phyloP scores from a whole-genome alignment of 2,113 vertebrate genomes.

The Xiphorhynchus elegans region DNA sequence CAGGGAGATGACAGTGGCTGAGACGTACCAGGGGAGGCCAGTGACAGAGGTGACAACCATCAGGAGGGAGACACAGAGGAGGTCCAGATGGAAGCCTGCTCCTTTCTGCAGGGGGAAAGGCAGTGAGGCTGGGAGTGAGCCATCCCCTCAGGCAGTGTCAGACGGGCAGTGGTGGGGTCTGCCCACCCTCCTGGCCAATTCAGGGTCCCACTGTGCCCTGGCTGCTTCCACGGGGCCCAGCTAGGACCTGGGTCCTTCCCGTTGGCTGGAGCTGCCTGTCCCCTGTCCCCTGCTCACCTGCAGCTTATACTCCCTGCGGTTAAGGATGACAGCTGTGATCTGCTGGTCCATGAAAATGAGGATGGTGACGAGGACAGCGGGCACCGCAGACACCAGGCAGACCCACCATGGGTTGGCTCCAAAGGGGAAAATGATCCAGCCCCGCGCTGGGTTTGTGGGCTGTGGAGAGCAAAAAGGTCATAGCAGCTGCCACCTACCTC shows the following conservation, averaged over 20 bases:
- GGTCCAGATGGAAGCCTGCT: conserved; percentile 82
- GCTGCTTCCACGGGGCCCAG: fast-evolving
- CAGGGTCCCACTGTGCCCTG: background rate
- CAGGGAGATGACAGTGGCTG: conserved; percentile 80
- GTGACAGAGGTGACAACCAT: conserved; percentile 72
- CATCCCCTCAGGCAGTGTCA: conserved; percentile 18
- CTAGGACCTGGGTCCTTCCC: background rate
- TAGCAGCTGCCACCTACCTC: background rate
- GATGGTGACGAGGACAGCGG: conserved; percentile 78
- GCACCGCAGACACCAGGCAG: conserved; percentile 67
- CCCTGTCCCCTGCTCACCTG: conserved; percentile 51
- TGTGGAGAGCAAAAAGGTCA: background rate
- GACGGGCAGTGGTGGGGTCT: background rate
- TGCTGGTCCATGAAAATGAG: conserved; percentile 87
- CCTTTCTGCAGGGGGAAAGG: conserved; percentile 73
- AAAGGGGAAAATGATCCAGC: conserved; percentile 77
- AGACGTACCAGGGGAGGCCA: conserved; percentile 83
- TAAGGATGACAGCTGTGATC: conserved; percentile 83
- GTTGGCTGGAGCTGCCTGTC: fast-evolving
- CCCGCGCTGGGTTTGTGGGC: conserved; percentile 71
- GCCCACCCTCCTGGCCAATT: background rate
- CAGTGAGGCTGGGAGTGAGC: background rate
- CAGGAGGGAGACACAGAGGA: conserved; percentile 79
- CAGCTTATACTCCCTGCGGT: conserved; percentile 77
- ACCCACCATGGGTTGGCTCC: conserved; percentile 82